Evolutionary conservation across 1,140 invertebrate genomes (phyloP).

Genomic region (Polyergus mexicanus): DNA sequence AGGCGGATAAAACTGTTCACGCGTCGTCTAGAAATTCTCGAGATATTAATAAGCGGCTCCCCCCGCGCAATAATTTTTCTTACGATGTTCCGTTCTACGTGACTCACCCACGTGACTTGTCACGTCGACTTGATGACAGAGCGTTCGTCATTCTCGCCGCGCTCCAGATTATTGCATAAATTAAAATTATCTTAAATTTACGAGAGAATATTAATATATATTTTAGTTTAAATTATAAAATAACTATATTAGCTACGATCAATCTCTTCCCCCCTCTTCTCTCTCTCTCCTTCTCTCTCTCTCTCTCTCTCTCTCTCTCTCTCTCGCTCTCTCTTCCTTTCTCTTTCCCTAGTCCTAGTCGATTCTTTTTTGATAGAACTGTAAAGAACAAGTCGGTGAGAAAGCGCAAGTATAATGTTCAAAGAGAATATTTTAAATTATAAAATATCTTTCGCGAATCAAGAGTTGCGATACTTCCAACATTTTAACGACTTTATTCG

Average conservation of each 20-base stretch:
- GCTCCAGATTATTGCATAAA: neutral
- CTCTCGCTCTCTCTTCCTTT: too few species aligned
- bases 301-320: too few species aligned
- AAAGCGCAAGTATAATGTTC: neutral
- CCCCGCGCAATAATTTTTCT: slow-evolving; percentile 46
- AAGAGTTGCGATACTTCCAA: neutral
- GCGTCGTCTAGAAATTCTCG: slow-evolving; percentile 38
- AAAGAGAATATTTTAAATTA: too few species aligned
- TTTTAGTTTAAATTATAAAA: neutral
- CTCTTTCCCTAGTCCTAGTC: too few species aligned
- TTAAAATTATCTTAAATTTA: neutral
- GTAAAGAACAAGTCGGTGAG: too few species aligned
- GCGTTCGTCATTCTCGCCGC: neutral
- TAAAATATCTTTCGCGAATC: neutral
- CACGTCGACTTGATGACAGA: neutral
- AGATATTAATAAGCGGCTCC: slow-evolving; percentile 58
- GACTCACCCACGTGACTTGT: neutral
- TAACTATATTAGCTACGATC: neutral
- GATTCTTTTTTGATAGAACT: neutral
- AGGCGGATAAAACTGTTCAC: slow-evolving; percentile 62
- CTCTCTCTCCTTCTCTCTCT: too few species aligned
- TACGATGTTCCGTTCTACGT: neutral
- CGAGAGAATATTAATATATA: neutral
- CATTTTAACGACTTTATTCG: neutral
- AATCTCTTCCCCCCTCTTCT: neutral